A percentile compares a stretch with the other conserved stretches of the same genome.
These are phyloP conservation scores for Pedetes capensis DNA, from an alignment of 2,113 vertebrate species.

Conservation along the genomic window DNA sequence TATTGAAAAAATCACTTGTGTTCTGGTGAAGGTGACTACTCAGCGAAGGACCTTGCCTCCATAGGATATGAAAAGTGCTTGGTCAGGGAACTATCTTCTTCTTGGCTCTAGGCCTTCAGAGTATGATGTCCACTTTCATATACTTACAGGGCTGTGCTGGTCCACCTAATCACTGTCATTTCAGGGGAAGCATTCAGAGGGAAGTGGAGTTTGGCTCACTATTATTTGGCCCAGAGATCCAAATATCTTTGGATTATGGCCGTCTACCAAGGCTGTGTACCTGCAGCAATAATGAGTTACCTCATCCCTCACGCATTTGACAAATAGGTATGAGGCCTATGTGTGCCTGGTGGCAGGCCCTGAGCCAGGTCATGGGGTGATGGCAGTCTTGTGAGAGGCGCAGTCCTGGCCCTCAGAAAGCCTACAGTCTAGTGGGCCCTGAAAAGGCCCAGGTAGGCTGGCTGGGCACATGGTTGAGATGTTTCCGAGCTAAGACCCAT, in stretches of 20 bases:
- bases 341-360: neutral
- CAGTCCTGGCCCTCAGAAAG: neutral
- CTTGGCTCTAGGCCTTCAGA: neutral
- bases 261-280: neutral
- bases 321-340: neutral
- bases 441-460: neutral
- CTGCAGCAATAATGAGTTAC: neutral
- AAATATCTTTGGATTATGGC: slow-evolving; percentile 14
- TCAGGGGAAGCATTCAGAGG: neutral
- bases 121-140: neutral
- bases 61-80: neutral
- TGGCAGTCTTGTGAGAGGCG: neutral
- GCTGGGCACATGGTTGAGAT: neutral
- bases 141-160: neutral
- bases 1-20: neutral
- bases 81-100: neutral
- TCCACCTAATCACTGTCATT: neutral
- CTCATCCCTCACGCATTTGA: neutral
- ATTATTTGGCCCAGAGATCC: neutral
- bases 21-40: neutral
- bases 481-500: too few species aligned
- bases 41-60: neutral
- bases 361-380: neutral
- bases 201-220: neutral
- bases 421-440: neutral